Evolutionary conservation across 2,888 invertebrate genomes (phyloP), one percentile per base, ranked within the genome.

Genomic region (Dioctria linearis): DNA sequence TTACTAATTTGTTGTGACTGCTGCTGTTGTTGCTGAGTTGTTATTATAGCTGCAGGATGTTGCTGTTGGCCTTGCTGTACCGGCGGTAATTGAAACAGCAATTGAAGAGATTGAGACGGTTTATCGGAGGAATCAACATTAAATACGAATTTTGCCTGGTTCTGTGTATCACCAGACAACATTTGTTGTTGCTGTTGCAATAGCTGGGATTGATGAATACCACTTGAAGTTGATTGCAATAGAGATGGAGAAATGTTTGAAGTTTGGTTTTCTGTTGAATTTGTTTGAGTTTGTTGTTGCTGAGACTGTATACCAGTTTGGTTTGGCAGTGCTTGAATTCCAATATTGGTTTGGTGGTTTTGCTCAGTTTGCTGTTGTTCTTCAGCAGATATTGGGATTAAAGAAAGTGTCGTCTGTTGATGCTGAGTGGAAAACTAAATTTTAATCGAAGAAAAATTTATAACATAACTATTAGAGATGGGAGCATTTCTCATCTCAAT

Each of bases 111-210:
- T 67, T 87, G 87, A 4, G 89, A 86, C 66, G 87, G 86, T 80
- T 89, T 89, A 61, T 89, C 89, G 5, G 86, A 85, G 5, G 85
- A 85, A 79, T 89, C 89, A 43, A 89, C 87, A 83, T 89, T 89
- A 76, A 89, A 89, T 46, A 89, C 88, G 84, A 87, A 89, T 82
- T 89, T 89, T 39, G 88, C 85, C 71, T 87, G 85, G 67, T 88
- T 87, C 80, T 85, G 84, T 85, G 87, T 81, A 84, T 85, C 85
- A 83, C 84, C 84, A 82, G 84, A 80, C 39, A 82, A 78, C 49
- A 78, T 79, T 80, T 80, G 80, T 73, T 80, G 81, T 59, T 82
- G 81, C 40, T 82, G 82, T 59, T 82, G 82, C 80, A 83, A 67
- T 71, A 84, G 84, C 73, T 84, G 83, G 80, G 86, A 87, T 80